Percentiles rank a stretch among this genome's conserved stretches.
Conservation (phyloP, 2,797 vertebrate species). For the Kryptolebias ocellatus region DNA sequence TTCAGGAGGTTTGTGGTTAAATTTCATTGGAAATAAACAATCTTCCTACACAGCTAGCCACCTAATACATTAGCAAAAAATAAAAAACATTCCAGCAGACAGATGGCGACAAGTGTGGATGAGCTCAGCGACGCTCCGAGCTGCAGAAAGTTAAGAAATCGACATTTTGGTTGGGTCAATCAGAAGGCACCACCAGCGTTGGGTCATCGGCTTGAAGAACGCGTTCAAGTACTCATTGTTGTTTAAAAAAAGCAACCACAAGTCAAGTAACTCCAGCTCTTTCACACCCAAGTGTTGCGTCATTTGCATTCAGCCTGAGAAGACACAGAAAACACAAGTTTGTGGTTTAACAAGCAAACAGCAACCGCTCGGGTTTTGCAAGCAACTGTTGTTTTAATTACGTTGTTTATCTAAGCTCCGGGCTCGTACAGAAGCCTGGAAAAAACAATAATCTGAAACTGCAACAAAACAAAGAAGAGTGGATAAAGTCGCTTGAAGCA, state of each 20-base stretch:
- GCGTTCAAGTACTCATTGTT: conserved; percentile 12
- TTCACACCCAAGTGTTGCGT: neutral
- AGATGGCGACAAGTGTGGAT: neutral
- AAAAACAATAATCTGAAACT: conserved; percentile 3
- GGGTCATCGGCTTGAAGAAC: conserved; percentile 7
- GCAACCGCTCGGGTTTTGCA: conserved; percentile 16
- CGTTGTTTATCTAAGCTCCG: conserved; percentile 18
- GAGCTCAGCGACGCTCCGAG: conserved; percentile 13
- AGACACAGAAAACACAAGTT: conserved; percentile 4
- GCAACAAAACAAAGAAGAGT: conserved; percentile 16
- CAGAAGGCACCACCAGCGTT: neutral
- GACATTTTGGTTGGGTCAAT: conserved; percentile 6
- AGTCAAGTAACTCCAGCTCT: conserved; percentile 19
- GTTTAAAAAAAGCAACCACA: conserved; percentile 12
- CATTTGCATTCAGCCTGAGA: conserved; percentile 1
- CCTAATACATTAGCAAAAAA: neutral
- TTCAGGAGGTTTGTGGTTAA: neutral
- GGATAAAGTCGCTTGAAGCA: conserved; percentile 8
- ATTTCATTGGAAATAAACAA: conserved; percentile 1
- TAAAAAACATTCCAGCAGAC: neutral
- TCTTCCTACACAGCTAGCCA: conserved; percentile 2
- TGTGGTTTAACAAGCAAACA: conserved; percentile 17
- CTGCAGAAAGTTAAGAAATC: conserved; percentile 4
- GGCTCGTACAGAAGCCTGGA: conserved; percentile 6
- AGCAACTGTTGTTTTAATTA: conserved; percentile 11